phyloP scores from a whole-genome alignment of 2,113 vertebrate genomes.

The Dermatemys mawii region DNA sequence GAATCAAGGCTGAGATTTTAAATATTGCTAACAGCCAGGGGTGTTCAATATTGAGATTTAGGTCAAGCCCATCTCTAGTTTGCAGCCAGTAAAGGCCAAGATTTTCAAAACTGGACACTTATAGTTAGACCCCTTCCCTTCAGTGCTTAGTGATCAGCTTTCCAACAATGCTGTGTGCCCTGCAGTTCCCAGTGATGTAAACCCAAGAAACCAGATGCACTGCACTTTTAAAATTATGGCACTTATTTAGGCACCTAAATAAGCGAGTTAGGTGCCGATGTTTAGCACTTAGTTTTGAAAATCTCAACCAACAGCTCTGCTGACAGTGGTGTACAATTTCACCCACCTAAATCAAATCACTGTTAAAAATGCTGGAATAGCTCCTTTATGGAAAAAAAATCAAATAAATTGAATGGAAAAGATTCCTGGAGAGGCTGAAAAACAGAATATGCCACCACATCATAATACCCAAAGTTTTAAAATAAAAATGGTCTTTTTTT shows the following conservation, averaged over 20 bases:
- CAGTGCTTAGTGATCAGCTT: neutral
- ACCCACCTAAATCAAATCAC: constrained; percentile 37
- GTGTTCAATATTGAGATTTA: neutral
- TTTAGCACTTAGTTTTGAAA: neutral
- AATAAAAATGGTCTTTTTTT: neutral
- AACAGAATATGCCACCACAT: neutral
- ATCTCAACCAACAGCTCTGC: neutral
- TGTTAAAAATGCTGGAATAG: constrained; percentile 34
- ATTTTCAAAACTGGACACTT: neutral
- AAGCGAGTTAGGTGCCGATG: neutral
- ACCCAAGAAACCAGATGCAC: neutral
- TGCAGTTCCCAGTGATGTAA: neutral
- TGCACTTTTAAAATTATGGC: neutral
- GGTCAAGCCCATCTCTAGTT: neutral
- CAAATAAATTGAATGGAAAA: neutral
- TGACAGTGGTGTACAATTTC: constrained; percentile 14
- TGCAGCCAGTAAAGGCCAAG: neutral
- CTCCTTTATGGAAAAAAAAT: neutral
- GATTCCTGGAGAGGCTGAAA: neutral
- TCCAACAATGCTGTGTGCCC: neutral
- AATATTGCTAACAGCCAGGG: neutral
- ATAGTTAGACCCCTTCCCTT: neutral
- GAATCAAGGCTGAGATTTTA: neutral
- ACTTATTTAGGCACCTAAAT: neutral
- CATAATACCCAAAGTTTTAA: neutral